Conservation (phyloP, 2,113 vertebrate genomes). For the Archilochus colubris region DNA sequence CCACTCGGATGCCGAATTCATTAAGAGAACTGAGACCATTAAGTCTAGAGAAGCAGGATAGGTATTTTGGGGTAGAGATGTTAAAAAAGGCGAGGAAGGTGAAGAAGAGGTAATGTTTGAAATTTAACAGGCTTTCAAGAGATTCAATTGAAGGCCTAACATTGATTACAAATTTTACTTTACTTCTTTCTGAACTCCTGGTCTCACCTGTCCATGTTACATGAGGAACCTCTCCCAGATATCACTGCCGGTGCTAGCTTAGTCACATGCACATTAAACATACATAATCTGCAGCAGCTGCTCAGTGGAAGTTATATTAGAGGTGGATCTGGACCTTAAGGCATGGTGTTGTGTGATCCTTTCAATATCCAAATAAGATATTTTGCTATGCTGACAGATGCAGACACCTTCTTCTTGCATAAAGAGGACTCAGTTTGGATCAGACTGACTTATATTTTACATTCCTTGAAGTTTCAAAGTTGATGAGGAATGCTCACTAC, state of each 20-base stretch:
- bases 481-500: neutral
- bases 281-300: neutral
- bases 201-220: neutral
- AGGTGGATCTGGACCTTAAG: neutral
- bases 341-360: neutral
- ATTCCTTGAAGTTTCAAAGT: neutral
- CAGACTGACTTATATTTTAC: neutral
- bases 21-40: neutral
- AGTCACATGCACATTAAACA: rapidly evolving
- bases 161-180: neutral
- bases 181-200: neutral
- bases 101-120: neutral
- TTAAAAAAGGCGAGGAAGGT: neutral
- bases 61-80: neutral
- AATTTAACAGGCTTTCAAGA: neutral
- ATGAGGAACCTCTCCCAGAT: neutral
- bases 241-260: neutral
- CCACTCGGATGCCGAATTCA: neutral
- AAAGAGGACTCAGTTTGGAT: neutral
- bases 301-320: neutral
- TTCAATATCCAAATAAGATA: neutral
- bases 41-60: neutral
- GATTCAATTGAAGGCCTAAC: neutral
- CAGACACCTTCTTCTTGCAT: neutral
- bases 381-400: neutral